Evolutionary conservation across 2,797 vertebrate genomes (phyloP).

Genomic region (Carapus acus): DNA sequence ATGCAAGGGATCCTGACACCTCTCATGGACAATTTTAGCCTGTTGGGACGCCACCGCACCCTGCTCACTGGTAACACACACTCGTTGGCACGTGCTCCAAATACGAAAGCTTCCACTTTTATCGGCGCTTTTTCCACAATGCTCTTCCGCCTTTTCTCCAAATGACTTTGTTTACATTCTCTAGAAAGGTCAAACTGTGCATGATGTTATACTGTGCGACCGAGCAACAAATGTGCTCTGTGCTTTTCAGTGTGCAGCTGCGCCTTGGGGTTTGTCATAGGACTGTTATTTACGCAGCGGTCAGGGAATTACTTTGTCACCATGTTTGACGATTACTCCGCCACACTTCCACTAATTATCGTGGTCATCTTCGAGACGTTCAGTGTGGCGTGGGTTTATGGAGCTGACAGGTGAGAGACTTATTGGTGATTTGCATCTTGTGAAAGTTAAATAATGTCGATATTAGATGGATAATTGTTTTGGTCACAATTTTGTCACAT

Average conservation of each 20-base stretch:
- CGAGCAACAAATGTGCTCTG: too few relatives aligned
- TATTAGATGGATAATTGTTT: too few relatives aligned
- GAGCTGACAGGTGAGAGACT: constrained; percentile 75
- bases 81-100: neutral
- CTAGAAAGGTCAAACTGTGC: too few relatives aligned
- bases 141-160: too few relatives aligned
- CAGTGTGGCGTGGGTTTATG: constrained; percentile 79
- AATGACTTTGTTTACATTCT: too few relatives aligned
- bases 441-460: too few relatives aligned
- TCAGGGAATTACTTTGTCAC: constrained; percentile 80
- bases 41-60: constrained; percentile 70
- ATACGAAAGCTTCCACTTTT: too few relatives aligned
- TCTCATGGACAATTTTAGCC: constrained; percentile 90
- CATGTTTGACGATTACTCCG: constrained; percentile 82
- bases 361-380: constrained; percentile 77
- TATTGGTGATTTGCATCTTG: neutral
- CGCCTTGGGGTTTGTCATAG: constrained; percentile 72
- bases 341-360: constrained; percentile 71
- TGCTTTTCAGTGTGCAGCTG: constrained; percentile 71
- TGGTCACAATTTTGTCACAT: neutral
- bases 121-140: too few relatives aligned
- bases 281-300: constrained; percentile 77
- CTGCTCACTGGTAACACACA: constrained; percentile 65
- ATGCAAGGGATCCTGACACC: constrained; percentile 97
- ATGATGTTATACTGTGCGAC: too few relatives aligned